These are phyloP conservation scores for Asarcornis scutulata DNA, from an alignment of 2,113 vertebrate genomes.

Conservation along the genomic window DNA sequence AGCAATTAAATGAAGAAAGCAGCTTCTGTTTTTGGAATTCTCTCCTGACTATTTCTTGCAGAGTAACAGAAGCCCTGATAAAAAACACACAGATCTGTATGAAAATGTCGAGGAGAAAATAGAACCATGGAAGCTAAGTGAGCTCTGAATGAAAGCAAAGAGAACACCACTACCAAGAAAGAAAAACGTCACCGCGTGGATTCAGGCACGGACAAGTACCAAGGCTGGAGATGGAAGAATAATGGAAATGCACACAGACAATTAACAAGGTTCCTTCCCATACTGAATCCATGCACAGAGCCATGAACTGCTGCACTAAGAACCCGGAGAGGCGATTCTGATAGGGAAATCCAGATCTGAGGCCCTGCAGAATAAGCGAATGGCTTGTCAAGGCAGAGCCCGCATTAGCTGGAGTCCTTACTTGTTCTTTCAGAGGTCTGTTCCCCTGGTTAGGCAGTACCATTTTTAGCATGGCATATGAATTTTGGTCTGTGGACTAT, in stretches of 20 bases:
- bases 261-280: background rate
- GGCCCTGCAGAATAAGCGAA: background rate
- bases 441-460: background rate
- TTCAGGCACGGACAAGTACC: background rate
- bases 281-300: background rate
- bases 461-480: background rate
- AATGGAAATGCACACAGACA: background rate
- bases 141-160: background rate
- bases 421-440: background rate
- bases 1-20: background rate
- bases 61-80: background rate
- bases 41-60: background rate
- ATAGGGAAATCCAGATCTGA: slow-evolving; percentile 29
- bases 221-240: slow-evolving; percentile 31
- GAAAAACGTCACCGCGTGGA: background rate
- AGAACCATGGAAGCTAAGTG: background rate
- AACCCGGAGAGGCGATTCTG: background rate
- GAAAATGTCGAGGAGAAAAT: background rate
- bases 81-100: background rate
- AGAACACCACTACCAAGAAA: background rate
- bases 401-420: background rate
- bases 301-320: background rate
- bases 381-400: background rate
- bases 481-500: background rate
- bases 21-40: background rate